Percentiles rank a stretch among this genome's conserved stretches.
Conservation (phyloP, 2,113 vertebrate genomes). For the Donacobius atricapilla region DNA sequence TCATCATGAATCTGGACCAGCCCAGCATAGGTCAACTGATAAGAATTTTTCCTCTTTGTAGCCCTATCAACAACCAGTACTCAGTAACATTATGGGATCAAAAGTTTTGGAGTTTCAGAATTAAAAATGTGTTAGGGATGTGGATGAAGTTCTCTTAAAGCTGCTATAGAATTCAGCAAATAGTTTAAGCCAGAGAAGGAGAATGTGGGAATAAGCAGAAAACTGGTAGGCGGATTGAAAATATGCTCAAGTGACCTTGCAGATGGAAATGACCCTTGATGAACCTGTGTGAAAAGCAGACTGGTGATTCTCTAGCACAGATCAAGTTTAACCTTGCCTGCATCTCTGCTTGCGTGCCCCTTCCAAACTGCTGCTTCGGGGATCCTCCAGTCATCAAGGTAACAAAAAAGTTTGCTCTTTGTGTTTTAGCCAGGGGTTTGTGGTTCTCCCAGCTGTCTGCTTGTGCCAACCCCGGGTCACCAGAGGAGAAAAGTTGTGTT, state of each 20-base stretch:
- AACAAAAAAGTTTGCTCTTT: neutral
- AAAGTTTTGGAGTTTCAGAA: neutral
- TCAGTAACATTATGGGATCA: neutral
- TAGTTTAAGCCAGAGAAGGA: neutral
- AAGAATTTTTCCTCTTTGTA: neutral
- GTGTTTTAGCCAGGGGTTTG: neutral
- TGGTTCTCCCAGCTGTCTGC: neutral
- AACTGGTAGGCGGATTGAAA: neutral
- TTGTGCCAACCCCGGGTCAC: neutral
- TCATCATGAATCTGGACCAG: neutral
- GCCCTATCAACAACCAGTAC: neutral
- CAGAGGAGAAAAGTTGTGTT: neutral
- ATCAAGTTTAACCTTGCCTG: rapidly evolving
- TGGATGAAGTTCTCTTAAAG: neutral
- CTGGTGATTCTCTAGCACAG: neutral
- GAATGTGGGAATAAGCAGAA: neutral
- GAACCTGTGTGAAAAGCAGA: neutral
- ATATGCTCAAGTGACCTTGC: neutral
- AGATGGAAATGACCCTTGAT: neutral
- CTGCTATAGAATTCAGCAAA: neutral
- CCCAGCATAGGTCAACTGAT: neutral
- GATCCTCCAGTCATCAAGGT: neutral
- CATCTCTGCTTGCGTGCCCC: rapidly evolving
- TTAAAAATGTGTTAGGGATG: neutral
- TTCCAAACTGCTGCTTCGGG: rapidly evolving